Percentiles rank a stretch among this genome's conserved stretches.
Conservation (phyloP, 2,888 invertebrate species). For the Venustoraphidia nigricollis region DNA sequence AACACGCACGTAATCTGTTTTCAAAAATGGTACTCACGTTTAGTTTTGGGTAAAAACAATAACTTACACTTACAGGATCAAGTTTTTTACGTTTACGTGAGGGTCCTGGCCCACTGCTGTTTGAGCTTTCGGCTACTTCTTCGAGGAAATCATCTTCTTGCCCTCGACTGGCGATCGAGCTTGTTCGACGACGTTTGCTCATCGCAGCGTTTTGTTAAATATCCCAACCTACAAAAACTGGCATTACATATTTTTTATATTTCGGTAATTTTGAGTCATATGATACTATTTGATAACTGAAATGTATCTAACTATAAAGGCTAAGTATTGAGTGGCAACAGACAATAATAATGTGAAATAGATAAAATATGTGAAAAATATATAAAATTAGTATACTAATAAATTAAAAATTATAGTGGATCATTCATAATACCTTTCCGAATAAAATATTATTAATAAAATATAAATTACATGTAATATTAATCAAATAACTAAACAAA, state of each 20-base stretch:
- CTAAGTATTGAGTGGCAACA: too few relatives aligned
- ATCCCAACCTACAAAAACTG: background rate
- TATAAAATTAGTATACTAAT: too few relatives aligned
- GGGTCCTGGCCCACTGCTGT: constrained; percentile 31
- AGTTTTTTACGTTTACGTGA: constrained; percentile 52
- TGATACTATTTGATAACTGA: background rate
- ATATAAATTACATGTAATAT: too few relatives aligned
- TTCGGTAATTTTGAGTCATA: constrained; percentile 3
- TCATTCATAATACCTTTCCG: too few relatives aligned
- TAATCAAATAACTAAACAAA: too few relatives aligned
- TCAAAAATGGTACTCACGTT: background rate
- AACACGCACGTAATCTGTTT: background rate
- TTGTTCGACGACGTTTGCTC: constrained; percentile 69
- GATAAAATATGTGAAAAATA: too few relatives aligned
- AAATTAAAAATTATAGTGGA: too few relatives aligned
- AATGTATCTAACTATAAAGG: too few relatives aligned
- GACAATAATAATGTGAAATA: too few relatives aligned
- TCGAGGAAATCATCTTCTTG: constrained; percentile 57
- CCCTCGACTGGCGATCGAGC: constrained; percentile 65
- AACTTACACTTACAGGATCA: constrained; percentile 48
- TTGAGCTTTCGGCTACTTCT: constrained; percentile 42
- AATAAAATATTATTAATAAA: too few relatives aligned
- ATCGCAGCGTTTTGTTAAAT: constrained; percentile 24
- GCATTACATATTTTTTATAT: background rate
- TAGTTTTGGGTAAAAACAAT: background rate